These are phyloP conservation scores for Dastarcus helophoroides DNA, from an alignment of 2,888 invertebrate genomes.

Conservation along the genomic window DNA sequence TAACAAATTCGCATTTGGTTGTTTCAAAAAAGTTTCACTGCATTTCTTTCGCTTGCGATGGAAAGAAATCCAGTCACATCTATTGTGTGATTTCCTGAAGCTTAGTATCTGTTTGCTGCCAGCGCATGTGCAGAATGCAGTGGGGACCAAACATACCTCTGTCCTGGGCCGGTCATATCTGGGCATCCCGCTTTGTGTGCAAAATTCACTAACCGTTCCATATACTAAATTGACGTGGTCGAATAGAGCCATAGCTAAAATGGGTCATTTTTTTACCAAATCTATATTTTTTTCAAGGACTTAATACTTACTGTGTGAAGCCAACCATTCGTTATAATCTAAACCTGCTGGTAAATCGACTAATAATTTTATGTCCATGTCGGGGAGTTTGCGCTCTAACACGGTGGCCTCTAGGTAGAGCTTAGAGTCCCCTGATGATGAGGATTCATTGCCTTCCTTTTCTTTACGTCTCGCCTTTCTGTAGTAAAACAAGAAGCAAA, in stretches of 20 bases:
- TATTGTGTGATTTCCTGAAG: too few species aligned
- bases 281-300: background rate
- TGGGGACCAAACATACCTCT: conserved; percentile 46
- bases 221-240: conserved; percentile 98
- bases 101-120: too few species aligned
- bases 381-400: conserved; percentile 86
- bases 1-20: too few species aligned
- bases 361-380: conserved; percentile 87
- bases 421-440: conserved; percentile 72
- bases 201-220: conserved; percentile 97
- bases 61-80: too few species aligned
- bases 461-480: conserved; percentile 97
- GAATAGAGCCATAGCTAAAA: conserved; percentile 88
- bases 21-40: too few species aligned
- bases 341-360: conserved; percentile 91
- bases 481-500: conserved; percentile 31
- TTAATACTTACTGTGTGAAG: conserved; percentile 79
- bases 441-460: conserved; percentile 64
- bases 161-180: conserved; percentile 94
- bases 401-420: conserved; percentile 91
- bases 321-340: conserved; percentile 99
- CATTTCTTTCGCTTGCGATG: too few species aligned
- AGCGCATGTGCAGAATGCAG: too few species aligned
- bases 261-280: too few species aligned
- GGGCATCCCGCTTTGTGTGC: conserved; percentile 91